These are phyloP conservation scores for Spicauda simplicius DNA, from an alignment of 2,888 invertebrate species.

Conservation along the genomic window DNA sequence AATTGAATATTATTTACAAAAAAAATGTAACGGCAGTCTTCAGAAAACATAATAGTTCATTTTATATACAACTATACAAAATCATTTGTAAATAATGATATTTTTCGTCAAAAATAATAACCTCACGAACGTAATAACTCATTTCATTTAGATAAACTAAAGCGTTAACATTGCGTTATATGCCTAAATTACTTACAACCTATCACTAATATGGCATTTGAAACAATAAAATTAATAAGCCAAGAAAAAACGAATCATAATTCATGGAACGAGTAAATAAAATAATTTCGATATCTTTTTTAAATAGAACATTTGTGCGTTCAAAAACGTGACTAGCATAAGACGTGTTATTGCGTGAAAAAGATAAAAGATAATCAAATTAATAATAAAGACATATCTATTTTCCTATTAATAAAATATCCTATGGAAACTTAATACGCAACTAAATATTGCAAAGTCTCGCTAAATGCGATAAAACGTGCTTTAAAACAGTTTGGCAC, in stretches of 20 bases:
- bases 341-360: conserved; percentile 82
- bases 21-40: conserved; percentile 79
- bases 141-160: conserved; percentile 57
- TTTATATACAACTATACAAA: conserved; percentile 72
- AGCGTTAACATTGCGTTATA: conserved; percentile 70
- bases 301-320: conserved; percentile 76
- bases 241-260: conserved; percentile 52
- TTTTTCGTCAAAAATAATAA: conserved; percentile 61
- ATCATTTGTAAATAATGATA: conserved; percentile 74
- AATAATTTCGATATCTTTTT: conserved; percentile 53
- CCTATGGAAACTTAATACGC: conserved; percentile 66
- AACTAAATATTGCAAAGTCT: conserved; percentile 65
- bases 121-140: conserved; percentile 56
- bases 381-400: conserved; percentile 50
- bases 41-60: conserved; percentile 69
- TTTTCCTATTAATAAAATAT: conserved; percentile 39
- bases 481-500: conserved; percentile 79
- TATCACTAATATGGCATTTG: conserved; percentile 82
- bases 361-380: conserved; percentile 57
- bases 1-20: conserved; percentile 62
- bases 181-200: conserved; percentile 73
- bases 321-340: conserved; percentile 81
- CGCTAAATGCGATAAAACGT: conserved; percentile 76
- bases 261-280: conserved; percentile 48
- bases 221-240: conserved; percentile 66